A percentile compares a stretch with the other conserved stretches of the same genome.
phyloP scores from a whole-genome alignment of 2,797 vertebrate species.

The Chelon auratus region DNA sequence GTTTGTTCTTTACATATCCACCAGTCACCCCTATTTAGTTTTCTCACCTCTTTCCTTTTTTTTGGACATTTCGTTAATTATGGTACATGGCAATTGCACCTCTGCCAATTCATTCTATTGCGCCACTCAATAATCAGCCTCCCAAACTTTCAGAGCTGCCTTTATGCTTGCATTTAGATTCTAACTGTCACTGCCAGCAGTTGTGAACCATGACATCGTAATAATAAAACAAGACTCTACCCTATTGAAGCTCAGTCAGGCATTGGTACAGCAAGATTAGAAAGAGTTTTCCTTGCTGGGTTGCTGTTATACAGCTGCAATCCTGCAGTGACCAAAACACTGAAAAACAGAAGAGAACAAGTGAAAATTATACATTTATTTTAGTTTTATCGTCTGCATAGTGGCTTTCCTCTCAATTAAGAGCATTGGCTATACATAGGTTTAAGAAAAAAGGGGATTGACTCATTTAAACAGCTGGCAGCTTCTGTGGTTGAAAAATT shows the following conservation, averaged over 20 bases:
- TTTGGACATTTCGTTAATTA: not conserved
- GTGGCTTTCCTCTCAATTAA: no score
- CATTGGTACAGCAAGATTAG: slow-evolving; percentile 7
- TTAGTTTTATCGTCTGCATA: no score
- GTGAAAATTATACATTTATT: no score
- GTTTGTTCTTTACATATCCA: not conserved
- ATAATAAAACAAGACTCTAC: slow-evolving; percentile 16
- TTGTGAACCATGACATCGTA: slow-evolving; percentile 19
- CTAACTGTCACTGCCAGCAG: slow-evolving; percentile 9
- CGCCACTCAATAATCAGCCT: not conserved
- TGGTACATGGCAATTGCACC: not conserved
- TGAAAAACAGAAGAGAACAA: not conserved
- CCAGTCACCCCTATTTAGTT: slow-evolving; percentile 1
- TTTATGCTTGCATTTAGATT: slow-evolving; percentile 17
- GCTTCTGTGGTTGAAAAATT: no score
- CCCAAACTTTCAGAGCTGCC: not conserved
- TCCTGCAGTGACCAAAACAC: slow-evolving; percentile 8
- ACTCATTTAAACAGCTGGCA: no score
- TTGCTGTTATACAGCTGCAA: not conserved
- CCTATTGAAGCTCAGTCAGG: slow-evolving; percentile 20
- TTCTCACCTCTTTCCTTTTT: slow-evolving; percentile 3
- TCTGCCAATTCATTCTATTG: slow-evolving; percentile 1
- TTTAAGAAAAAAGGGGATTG: no score
- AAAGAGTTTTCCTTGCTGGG: not conserved
- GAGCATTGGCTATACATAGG: no score